Conservation (phyloP, 2,113 vertebrate genomes). For the Peromyscus maniculatus region DNA sequence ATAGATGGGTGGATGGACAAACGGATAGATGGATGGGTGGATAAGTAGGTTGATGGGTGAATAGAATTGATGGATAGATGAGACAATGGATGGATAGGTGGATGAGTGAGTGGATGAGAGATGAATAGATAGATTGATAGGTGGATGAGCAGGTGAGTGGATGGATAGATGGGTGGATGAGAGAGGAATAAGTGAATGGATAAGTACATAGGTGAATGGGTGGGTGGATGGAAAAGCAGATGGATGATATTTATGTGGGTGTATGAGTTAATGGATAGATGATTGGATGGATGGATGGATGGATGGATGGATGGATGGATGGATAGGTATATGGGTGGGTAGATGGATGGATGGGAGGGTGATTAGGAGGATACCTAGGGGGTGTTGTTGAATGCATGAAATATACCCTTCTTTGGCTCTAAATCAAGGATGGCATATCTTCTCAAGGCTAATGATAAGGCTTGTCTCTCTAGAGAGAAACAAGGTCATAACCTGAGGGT, state of each 20-base stretch:
- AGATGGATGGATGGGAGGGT: background rate
- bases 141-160: background rate
- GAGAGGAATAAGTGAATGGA: accelerated
- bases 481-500: background rate
- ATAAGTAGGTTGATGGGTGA: background rate
- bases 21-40: accelerated
- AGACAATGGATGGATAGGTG: accelerated
- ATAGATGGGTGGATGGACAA: background rate
- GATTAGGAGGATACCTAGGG: background rate
- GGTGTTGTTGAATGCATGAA: background rate
- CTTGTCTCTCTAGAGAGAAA: background rate
- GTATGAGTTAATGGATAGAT: accelerated
- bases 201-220: accelerated
- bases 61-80: background rate
- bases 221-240: background rate
- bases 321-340: background rate
- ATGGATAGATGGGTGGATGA: too few relatives aligned
- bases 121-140: accelerated
- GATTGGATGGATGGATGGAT: background rate
- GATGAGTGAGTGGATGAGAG: accelerated
- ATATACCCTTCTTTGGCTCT: background rate
- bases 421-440: background rate
- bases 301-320: too few relatives aligned
- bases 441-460: background rate
- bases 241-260: too few relatives aligned